Base-by-base conservation (phyloP, 2,113 vertebrate species). In the Oreochromis niloticus region DNA sequence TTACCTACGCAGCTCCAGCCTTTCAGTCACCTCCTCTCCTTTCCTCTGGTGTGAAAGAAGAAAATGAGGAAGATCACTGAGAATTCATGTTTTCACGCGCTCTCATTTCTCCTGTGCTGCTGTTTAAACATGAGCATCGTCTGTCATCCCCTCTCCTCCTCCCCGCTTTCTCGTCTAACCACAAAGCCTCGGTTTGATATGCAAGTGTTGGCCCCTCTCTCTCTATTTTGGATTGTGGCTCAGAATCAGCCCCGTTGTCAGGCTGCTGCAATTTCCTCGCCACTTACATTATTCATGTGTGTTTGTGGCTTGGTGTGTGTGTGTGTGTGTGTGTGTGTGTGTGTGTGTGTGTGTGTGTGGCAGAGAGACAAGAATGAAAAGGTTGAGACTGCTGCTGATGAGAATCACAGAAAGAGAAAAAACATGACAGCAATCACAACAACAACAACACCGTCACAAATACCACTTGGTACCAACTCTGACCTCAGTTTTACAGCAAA, bases 281-380 rank as follows among this genome's bases (percentile, higher is more conserved):
- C 80, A 41, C 92, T 92, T 94, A 59, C 89, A 95, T 94, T 94
- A 94, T 94, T 93, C 92, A 90, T 93, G 85, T 63, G 84, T 68
- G 89, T 89, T 4, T 88, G 85, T 71, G 59, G 3, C 12, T 32
- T 3, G 3, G 78, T 52, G 41, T 46, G 82, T 55, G 83, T 34
- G 32, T 54, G 87, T 5, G 34, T 36, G 34, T 36, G 81, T 52
- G 36, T 59, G 87, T 5, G 7, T 8, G 32, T 92, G 86, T 66
- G 82, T 55, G 88, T 88, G 6, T 87, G 84, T 71, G 55, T 71
- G 50, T 46, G 82, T 27, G 36, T 34, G 34, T 19, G 68, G 9
- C 19, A 27, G 39, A 83, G 82, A 50, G 68, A 78, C 56, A 27
- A 17, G 80, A 84, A 86, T 34, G 90, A 59, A 89, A 86, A 91